phyloP scores from a whole-genome alignment of 2,888 invertebrate species.

The Neoscelio sp. region DNA sequence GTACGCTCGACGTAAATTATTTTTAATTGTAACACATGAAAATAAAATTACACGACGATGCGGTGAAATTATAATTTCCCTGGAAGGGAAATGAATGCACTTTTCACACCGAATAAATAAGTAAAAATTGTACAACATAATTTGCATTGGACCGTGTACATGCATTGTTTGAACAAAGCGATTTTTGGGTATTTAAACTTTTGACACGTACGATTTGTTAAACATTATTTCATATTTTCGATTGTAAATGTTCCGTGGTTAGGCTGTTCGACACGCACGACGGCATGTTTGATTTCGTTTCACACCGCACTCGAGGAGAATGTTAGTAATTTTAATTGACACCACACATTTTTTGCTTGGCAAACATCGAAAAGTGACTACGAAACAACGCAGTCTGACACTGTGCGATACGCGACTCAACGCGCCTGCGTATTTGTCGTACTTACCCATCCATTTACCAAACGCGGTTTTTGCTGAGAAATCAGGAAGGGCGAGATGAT shows the following conservation, averaged over 20 bases:
- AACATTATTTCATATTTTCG: constrained; percentile 39
- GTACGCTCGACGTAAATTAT: no score
- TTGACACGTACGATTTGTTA: constrained; percentile 50
- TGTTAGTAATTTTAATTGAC: constrained; percentile 26
- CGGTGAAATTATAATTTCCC: no score
- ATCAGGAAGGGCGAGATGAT: constrained; percentile 58
- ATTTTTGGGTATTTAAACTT: constrained; percentile 21
- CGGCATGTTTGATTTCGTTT: constrained; percentile 21
- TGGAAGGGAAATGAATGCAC: no score
- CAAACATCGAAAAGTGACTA: constrained; percentile 38
- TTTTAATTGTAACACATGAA: no score
- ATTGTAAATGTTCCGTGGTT: constrained; percentile 3
- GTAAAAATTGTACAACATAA: background rate
- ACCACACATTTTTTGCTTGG: constrained; percentile 22
- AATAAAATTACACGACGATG: no score
- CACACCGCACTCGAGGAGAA: constrained; percentile 21
- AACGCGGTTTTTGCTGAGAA: constrained; percentile 51
- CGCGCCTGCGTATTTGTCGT: constrained; percentile 65
- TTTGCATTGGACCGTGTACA: constrained; percentile 5
- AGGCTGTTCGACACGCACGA: background rate
- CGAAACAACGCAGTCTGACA: constrained; percentile 43
- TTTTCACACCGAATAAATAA: no score
- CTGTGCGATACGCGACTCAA: constrained; percentile 48
- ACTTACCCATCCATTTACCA: constrained; percentile 58
- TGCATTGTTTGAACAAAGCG: constrained; percentile 26